phyloP scores from a whole-genome alignment of 1,140 invertebrate genomes.

The Druon quercuslanigerum region DNA sequence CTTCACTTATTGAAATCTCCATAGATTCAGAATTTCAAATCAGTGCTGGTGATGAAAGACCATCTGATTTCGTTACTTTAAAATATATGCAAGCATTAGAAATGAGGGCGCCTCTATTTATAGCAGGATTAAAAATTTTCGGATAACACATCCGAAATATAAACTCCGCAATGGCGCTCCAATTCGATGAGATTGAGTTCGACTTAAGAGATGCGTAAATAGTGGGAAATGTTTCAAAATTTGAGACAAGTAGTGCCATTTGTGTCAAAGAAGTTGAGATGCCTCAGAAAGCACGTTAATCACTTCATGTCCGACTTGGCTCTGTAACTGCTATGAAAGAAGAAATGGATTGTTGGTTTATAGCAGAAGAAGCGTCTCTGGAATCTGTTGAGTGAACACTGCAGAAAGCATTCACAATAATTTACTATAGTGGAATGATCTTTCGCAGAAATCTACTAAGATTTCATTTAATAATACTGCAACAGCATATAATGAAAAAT shows the following conservation, averaged over 20 bases:
- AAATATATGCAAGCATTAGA: background rate
- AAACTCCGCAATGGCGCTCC: background rate
- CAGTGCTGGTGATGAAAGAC: background rate
- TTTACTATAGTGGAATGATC: background rate
- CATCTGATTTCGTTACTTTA: too few species aligned
- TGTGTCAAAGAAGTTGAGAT: constrained; percentile 14
- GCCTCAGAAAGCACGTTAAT: constrained; percentile 18
- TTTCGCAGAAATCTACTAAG: constrained; percentile 1
- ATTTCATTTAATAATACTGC: too few species aligned
- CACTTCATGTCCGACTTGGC: constrained; percentile 27
- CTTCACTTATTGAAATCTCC: background rate
- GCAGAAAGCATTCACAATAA: background rate
- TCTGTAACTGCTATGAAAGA: constrained; percentile 23
- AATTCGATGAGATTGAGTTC: background rate
- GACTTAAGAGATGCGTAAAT: background rate
- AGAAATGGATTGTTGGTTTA: constrained; percentile 30
- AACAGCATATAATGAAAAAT: too few species aligned
- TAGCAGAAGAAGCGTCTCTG: constrained; percentile 8
- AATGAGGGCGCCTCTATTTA: background rate
- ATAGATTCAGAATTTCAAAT: background rate
- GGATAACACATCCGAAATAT: background rate
- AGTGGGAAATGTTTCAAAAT: background rate
- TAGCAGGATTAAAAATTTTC: background rate
- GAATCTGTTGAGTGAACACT: background rate
- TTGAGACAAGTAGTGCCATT: background rate